These are phyloP conservation scores for Eumeta japonica DNA, from an alignment of 1,140 invertebrate species.

Conservation along the genomic window DNA sequence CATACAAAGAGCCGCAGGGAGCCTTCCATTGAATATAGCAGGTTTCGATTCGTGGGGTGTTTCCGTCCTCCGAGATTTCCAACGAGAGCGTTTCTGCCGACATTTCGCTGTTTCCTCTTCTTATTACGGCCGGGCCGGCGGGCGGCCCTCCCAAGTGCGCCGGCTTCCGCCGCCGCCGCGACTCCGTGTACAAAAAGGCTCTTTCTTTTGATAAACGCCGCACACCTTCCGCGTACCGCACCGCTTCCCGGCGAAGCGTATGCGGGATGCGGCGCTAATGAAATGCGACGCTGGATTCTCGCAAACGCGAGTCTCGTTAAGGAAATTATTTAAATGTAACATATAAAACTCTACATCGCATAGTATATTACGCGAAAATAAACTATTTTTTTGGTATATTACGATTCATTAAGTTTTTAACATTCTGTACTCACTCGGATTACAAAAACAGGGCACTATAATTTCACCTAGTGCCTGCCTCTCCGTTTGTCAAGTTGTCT, in stretches of 20 bases:
- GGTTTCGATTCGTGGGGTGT: not conserved
- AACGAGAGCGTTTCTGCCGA: not conserved
- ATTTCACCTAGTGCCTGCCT: too few relatives aligned
- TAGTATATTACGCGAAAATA: too few relatives aligned
- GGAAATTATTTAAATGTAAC: too few relatives aligned
- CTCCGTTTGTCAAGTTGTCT: too few relatives aligned
- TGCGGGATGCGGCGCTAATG: constrained; percentile 18
- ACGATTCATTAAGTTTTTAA: too few relatives aligned
- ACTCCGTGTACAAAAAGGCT: constrained; percentile 19
- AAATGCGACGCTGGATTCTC: constrained; percentile 17
- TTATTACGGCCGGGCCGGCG: constrained; percentile 4
- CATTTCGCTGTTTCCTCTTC: constrained; percentile 8
- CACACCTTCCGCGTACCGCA: constrained; percentile 12
- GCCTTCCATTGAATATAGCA: too few relatives aligned
- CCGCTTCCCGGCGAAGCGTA: constrained; percentile 24
- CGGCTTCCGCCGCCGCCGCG: constrained; percentile 1
- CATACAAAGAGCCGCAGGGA: too few relatives aligned
- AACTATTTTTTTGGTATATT: too few relatives aligned
- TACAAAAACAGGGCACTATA: too few relatives aligned
- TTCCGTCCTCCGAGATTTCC: not conserved
- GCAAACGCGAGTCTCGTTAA: too few relatives aligned
- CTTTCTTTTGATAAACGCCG: constrained; percentile 31
- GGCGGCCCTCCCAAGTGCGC: constrained; percentile 3
- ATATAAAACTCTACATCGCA: too few relatives aligned
- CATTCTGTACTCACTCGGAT: too few relatives aligned